Base-by-base conservation (phyloP, 2,113 vertebrate species). In the Mesoclemmys tuberculata region DNA sequence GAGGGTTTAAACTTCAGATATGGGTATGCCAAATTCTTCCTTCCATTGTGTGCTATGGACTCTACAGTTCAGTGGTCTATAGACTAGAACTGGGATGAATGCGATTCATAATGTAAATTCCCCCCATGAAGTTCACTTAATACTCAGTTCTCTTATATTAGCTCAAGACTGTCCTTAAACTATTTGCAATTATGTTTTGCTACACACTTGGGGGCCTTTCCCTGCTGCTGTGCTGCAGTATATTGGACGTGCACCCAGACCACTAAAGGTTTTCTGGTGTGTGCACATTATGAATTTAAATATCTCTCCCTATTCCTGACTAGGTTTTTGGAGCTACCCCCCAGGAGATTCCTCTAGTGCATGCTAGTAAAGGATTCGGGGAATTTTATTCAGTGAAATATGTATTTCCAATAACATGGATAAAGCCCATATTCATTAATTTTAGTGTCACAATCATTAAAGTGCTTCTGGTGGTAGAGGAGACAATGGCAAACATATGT, bases 141-240 rank as follows among this genome's bases (percentile, higher is more conserved):
- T 78, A 0, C 22, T 26, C 10, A 27, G 10, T 26, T n/a, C 52
- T 2, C 1, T 19, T 9, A 12, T 29, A 6, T 1, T 16, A 0
- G 18, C 13, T 5, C 12, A 21, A 12, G 77, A 0, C 58, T 90
- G 46, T 78, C 31, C 74, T 80, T 1, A 0, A 19, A 48, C 38
- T 49, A 14, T 29, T 38, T 46, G 82, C 71, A 51, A 52, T 80
- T 48, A 85, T 22, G 0, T 87, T 90, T 80, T 95, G 10, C 82
- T 80, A 27, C 22, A 0, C 46, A 22, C 35, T 18, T 84, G 71
- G 51, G 54, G 74, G 44, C 16, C 8, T 84, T 44, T 55, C 54
- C 11, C 0, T 81, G 46, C 83, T 49, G 24, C 71, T 77, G 13
- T 46, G 10, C 2, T 1, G 44, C 29, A 61, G 31, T 27, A 46